Percentiles rank a stretch among this genome's conserved stretches.
phyloP scores from a whole-genome alignment of 2,113 vertebrate genomes.

The Chionis minor region DNA sequence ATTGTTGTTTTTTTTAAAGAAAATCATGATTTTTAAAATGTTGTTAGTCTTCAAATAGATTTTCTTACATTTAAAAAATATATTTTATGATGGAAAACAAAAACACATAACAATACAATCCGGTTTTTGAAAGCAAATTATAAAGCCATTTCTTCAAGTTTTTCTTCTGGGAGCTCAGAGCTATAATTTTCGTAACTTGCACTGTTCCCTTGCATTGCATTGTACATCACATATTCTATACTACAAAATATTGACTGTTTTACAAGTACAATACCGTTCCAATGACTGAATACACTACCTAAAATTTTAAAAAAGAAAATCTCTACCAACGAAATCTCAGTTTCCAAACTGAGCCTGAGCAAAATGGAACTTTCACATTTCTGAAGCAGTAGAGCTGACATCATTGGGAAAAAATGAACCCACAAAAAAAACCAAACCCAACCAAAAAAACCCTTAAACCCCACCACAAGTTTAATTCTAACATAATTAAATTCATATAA shows the following conservation, averaged over 20 bases:
- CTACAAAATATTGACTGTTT: neutral
- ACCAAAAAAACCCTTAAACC: neutral
- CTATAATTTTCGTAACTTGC: neutral
- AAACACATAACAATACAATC: neutral
- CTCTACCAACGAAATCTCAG: neutral
- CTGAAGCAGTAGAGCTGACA: neutral
- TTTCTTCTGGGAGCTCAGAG: neutral
- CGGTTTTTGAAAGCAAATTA: neutral
- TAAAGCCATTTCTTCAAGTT: neutral
- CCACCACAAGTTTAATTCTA: neutral
- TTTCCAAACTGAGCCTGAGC: neutral
- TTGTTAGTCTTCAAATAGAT: neutral
- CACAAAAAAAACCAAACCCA: neutral
- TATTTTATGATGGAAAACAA: neutral
- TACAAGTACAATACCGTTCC: neutral
- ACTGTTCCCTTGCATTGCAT: neutral
- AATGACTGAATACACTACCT: neutral
- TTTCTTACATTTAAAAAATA: neutral
- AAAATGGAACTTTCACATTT: neutral
- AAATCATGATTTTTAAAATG: neutral
- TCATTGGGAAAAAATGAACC: neutral
- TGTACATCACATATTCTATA: neutral
- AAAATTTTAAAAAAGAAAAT: neutral
- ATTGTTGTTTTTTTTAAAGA: rapidly evolving
- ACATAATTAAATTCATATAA: neutral